phyloP scores from a whole-genome alignment of 2,113 vertebrate genomes.

The Turdus rufiventris region DNA sequence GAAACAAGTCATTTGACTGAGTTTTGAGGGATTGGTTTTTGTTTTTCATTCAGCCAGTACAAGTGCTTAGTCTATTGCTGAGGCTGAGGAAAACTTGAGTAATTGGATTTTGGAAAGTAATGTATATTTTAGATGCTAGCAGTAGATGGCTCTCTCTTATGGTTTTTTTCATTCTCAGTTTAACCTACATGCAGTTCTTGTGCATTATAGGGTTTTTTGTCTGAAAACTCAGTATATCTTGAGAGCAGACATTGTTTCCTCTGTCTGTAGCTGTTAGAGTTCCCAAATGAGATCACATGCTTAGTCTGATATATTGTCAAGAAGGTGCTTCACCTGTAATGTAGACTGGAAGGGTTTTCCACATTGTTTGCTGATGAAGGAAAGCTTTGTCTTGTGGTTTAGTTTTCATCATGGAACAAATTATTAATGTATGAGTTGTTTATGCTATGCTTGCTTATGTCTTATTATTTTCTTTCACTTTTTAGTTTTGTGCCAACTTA shows the following conservation, averaged over 20 bases:
- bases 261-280: background rate
- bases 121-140: background rate
- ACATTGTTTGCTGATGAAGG: background rate
- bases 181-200: background rate
- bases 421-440: background rate
- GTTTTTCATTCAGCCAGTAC: background rate
- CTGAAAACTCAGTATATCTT: background rate
- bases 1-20: background rate
- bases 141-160: slow-evolving; percentile 19
- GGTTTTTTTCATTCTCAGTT: background rate
- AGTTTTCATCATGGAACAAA: background rate
- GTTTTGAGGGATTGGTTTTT: accelerated
- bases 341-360: background rate
- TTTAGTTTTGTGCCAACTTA: background rate
- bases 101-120: background rate
- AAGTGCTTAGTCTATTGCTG: background rate
- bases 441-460: background rate
- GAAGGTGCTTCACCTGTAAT: background rate
- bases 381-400: background rate
- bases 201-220: background rate
- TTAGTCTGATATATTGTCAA: background rate
- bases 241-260: background rate
- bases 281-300: background rate
- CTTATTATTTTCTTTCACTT: background rate
- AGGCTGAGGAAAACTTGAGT: background rate